These are phyloP conservation scores for Agelastica alni DNA, from an alignment of 2,888 invertebrate genomes.

Conservation along the genomic window DNA sequence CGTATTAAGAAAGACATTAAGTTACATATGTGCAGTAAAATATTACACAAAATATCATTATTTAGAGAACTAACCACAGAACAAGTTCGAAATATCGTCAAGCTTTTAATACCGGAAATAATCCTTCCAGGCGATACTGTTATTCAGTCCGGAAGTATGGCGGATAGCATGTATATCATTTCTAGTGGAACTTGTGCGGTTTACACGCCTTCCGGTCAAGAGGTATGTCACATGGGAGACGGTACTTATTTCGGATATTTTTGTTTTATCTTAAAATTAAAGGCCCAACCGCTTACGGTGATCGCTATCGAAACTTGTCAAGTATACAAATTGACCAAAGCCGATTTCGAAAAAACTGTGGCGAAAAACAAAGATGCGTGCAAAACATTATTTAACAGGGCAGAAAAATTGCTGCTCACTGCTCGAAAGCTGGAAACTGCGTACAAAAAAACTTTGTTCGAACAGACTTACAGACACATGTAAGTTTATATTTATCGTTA, in stretches of 20 bases:
- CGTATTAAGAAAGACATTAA: conserved; percentile 59
- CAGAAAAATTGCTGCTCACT: conserved; percentile 21
- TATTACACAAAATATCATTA: conserved; percentile 61
- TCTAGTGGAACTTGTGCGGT: conserved; percentile 65
- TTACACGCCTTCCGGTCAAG: conserved; percentile 64
- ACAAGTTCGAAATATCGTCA: conserved; percentile 60
- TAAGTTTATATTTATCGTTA: no score
- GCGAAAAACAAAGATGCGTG: conserved; percentile 27
- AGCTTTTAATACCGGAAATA: conserved; percentile 61
- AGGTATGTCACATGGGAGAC: conserved; percentile 60
- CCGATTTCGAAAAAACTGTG: conserved; percentile 56
- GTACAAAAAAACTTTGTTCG: conserved; percentile 15
- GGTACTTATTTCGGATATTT: conserved; percentile 67
- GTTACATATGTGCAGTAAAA: conserved; percentile 60
- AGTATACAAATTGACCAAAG: conserved; percentile 62
- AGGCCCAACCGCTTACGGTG: conserved; percentile 62
- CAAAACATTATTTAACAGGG: conserved; percentile 19
- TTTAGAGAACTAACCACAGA: conserved; percentile 59
- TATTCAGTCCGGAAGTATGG: conserved; percentile 62
- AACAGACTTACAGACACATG: background rate
- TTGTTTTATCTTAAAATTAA: conserved; percentile 61
- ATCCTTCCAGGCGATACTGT: conserved; percentile 66
- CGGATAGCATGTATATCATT: conserved; percentile 68
- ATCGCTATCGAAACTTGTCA: conserved; percentile 65
- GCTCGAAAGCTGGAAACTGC: conserved; percentile 25